Conservation (phyloP, 2,113 vertebrate species). For the Prietella phreatophila region DNA sequence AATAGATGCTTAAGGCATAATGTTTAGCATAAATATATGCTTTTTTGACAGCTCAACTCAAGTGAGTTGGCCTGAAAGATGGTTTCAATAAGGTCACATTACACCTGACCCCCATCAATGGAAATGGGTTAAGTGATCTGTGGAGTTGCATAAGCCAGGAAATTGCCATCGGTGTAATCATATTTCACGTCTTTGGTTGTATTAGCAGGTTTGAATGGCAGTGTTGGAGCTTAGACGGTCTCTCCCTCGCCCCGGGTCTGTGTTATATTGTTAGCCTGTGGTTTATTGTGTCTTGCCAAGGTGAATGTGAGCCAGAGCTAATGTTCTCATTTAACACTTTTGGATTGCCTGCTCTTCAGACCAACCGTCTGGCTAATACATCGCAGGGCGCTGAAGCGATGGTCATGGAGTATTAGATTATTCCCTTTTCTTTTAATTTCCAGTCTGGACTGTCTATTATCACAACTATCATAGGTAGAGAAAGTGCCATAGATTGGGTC, state of each 20-base stretch:
- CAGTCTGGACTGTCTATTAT: constrained; percentile 69
- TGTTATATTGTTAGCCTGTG: constrained; percentile 67
- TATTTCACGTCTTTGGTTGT: constrained; percentile 40
- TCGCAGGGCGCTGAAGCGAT: constrained; percentile 69
- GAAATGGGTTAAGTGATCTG: constrained; percentile 36
- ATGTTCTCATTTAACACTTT: constrained; percentile 72
- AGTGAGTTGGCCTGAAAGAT: constrained; percentile 27
- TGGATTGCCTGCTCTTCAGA: constrained; percentile 71
- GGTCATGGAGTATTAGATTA: constrained; percentile 72
- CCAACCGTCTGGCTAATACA: constrained; percentile 67
- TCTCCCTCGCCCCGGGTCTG: constrained; percentile 40
- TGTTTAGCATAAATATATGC: constrained; percentile 7
- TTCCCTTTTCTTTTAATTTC: constrained; percentile 69
- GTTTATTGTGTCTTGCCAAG: constrained; percentile 71
- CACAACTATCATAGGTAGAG: constrained; percentile 58
- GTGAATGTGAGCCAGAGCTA: constrained; percentile 63
- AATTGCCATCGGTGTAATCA: constrained; percentile 8
- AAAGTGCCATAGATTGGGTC: neutral
- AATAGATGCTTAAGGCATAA: constrained; percentile 1
- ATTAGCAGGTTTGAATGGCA: constrained; percentile 32
- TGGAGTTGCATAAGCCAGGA: constrained; percentile 22
- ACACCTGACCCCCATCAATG: constrained; percentile 28
- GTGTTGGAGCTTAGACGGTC: constrained; percentile 13
- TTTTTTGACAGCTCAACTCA: constrained; percentile 23
- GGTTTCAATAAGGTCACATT: constrained; percentile 43